A percentile compares a stretch with the other conserved stretches of the same genome.
Conservation (phyloP, 2,113 vertebrate species). For the Ginglymostoma cirratum region DNA sequence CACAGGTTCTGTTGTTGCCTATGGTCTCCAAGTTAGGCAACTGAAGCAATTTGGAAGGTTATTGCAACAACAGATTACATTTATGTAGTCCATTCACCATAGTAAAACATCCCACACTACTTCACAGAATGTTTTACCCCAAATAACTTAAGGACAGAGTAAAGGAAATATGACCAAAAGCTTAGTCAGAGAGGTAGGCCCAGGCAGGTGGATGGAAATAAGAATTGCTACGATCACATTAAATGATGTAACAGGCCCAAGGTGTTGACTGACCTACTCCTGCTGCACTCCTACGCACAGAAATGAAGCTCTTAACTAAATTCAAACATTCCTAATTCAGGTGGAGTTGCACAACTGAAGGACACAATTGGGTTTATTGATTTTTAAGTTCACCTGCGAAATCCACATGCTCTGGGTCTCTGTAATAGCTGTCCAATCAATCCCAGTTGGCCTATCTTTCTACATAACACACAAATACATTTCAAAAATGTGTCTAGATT, state of each 20-base stretch:
- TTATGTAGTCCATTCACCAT: not conserved
- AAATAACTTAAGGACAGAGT: not conserved
- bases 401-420: too few relatives aligned
- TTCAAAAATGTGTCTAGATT: too few relatives aligned
- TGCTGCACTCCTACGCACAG: not conserved
- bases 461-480: too few relatives aligned
- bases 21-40: not conserved
- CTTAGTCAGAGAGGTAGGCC: too few relatives aligned
- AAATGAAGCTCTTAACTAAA: too few relatives aligned
- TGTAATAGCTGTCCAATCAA: too few relatives aligned
- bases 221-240: not conserved
- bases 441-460: too few relatives aligned
- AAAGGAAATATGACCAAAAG: not conserved
- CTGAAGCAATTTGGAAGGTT: not conserved
- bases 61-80: not conserved
- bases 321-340: too few relatives aligned
- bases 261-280: not conserved
- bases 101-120: not conserved
- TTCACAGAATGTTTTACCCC: not conserved
- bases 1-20: not conserved
- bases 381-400: too few relatives aligned
- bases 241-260: not conserved
- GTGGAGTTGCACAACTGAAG: too few relatives aligned
- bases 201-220: not conserved
- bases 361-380: too few relatives aligned